These are phyloP conservation scores for Taphrorychus bicolor DNA, from an alignment of 2,888 invertebrate genomes.

Conservation along the genomic window DNA sequence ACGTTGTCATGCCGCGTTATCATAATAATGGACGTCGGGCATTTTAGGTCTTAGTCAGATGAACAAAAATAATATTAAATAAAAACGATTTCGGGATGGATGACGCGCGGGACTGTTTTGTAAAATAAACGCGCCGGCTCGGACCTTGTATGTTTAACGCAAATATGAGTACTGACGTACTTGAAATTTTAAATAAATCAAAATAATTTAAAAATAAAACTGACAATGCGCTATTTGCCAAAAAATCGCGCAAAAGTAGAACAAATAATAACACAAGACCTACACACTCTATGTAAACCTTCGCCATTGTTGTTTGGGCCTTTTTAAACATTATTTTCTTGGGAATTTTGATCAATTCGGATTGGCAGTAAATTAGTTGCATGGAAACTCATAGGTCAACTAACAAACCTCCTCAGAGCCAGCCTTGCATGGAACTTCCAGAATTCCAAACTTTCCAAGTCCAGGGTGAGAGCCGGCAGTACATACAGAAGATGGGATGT, in stretches of 20 bases:
- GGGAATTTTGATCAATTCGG: too few relatives aligned
- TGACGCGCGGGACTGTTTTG: slow-evolving; percentile 4
- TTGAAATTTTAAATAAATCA: slow-evolving; percentile 40
- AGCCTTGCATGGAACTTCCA: too few relatives aligned
- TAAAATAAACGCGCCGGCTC: slow-evolving; percentile 8
- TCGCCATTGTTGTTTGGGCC: not conserved
- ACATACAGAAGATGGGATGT: too few relatives aligned
- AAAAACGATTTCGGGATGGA: not conserved
- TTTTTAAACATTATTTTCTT: too few relatives aligned
- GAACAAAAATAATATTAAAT: not conserved
- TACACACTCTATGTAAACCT: slow-evolving; percentile 3
- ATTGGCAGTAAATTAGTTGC: too few relatives aligned
- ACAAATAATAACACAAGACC: slow-evolving; percentile 30
- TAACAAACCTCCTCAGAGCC: too few relatives aligned
- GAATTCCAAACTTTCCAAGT: too few relatives aligned
- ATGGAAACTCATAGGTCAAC: too few relatives aligned
- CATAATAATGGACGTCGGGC: not conserved
- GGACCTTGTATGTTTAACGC: slow-evolving; percentile 36
- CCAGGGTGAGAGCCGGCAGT: too few relatives aligned
- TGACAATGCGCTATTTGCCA: slow-evolving; percentile 37
- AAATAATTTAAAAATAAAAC: slow-evolving; percentile 42
- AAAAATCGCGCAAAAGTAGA: slow-evolving; percentile 36
- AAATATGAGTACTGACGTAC: slow-evolving; percentile 39
- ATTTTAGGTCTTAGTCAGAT: not conserved
- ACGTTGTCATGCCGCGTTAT: too few relatives aligned